A percentile compares a stretch with the other conserved stretches of the same genome.
These are phyloP conservation scores for Hylyphantes graminicola DNA, from an alignment of 1,140 invertebrate species.

Conservation along the genomic window DNA sequence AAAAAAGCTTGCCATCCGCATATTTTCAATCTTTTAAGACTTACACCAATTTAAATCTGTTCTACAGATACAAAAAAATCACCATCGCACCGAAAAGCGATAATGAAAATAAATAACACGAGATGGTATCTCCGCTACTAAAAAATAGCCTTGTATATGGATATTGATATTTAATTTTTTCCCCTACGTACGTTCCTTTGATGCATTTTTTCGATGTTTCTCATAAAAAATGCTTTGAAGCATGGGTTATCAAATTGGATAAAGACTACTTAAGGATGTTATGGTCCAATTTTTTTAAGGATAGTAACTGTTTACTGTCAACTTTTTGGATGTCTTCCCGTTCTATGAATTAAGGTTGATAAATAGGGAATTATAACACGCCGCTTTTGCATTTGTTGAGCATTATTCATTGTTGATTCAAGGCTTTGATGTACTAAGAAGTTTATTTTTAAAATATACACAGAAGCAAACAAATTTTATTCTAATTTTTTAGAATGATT, in stretches of 20 bases:
- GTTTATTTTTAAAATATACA: too few species aligned
- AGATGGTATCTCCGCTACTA: not conserved
- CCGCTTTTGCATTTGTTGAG: not conserved
- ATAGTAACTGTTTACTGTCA: conserved; percentile 1
- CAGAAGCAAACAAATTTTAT: too few species aligned
- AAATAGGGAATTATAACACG: too few species aligned
- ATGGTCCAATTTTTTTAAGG: not conserved
- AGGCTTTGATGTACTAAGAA: not conserved
- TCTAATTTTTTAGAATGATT: too few species aligned
- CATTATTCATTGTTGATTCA: not conserved
- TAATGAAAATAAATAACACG: conserved; percentile 29
- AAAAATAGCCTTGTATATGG: not conserved
- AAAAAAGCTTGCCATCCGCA: too few species aligned
- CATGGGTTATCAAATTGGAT: not conserved
- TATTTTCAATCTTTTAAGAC: too few species aligned
- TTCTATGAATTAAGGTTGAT: too few species aligned
- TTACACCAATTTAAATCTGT: too few species aligned
- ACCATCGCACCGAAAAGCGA: not conserved
- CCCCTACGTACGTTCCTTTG: too few species aligned
- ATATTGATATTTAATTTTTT: conserved; percentile 35
- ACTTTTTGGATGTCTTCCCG: not conserved
- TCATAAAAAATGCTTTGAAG: not conserved
- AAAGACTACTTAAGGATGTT: conserved; percentile 3
- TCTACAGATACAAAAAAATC: not conserved
- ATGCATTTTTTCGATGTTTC: not conserved